phyloP scores from a whole-genome alignment of 2,113 vertebrate genomes.

The Corythornis madagascariensis region DNA sequence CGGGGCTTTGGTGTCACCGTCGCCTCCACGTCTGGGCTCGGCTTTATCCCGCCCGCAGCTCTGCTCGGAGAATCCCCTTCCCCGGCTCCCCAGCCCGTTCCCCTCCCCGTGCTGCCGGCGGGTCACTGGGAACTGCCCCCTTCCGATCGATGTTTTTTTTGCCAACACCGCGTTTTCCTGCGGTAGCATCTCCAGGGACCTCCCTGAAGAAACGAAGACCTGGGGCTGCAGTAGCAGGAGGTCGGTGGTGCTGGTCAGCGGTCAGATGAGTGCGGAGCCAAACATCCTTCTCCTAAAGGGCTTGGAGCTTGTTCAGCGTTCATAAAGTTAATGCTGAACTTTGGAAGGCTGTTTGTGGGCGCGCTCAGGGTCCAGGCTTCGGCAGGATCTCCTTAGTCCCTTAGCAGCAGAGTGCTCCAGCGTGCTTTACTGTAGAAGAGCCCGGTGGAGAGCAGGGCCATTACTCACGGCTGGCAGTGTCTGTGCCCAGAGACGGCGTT shows the following conservation, averaged over 20 bases:
- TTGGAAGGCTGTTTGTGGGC: not conserved
- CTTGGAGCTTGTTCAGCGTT: not conserved
- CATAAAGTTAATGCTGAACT: not conserved
- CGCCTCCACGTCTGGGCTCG: not conserved
- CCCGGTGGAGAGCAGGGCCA: accelerated
- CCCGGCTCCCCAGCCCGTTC: not conserved
- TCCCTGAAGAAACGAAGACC: accelerated
- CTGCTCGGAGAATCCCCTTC: not conserved
- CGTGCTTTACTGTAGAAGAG: not conserved
- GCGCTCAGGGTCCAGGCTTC: accelerated
- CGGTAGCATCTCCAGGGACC: not conserved
- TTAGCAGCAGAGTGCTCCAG: not conserved
- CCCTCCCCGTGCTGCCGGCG: not conserved
- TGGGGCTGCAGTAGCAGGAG: not conserved
- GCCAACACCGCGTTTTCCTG: too few relatives aligned
- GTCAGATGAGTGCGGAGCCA: accelerated
- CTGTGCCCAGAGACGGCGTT: not conserved
- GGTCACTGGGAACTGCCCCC: accelerated
- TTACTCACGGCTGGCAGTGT: not conserved
- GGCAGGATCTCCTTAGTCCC: not conserved
- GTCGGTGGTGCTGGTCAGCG: accelerated
- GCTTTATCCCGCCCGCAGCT: not conserved
- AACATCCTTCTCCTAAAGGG: accelerated
- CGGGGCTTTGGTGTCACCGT: accelerated
- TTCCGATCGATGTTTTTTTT: not conserved